These are phyloP conservation scores for Pelobates cultripes DNA, from an alignment of 2,797 vertebrate genomes.

Conservation along the genomic window DNA sequence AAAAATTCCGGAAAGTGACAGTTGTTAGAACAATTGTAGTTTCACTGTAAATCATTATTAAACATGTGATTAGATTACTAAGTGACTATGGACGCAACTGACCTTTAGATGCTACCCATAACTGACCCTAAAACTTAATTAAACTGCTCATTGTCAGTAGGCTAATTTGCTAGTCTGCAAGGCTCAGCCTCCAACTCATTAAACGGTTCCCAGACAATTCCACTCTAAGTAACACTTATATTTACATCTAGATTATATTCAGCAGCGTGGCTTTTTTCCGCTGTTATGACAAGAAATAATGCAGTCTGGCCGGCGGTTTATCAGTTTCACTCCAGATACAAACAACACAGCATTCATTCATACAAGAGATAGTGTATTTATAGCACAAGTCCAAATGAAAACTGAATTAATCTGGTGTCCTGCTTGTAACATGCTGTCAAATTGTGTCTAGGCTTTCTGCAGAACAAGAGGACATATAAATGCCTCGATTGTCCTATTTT, in stretches of 20 bases:
- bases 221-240: background rate
- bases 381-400: slow-evolving; percentile 15
- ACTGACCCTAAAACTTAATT: no score
- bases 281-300: slow-evolving; percentile 25
- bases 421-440: slow-evolving; percentile 25
- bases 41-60: no score
- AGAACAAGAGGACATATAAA: slow-evolving; percentile 12
- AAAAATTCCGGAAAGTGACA: no score
- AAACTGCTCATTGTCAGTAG: background rate
- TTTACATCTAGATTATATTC: background rate
- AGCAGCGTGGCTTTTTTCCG: background rate
- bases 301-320: slow-evolving; percentile 8
- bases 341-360: slow-evolving; percentile 27
- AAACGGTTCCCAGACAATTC: background rate
- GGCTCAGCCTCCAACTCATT: background rate
- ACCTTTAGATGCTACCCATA: no score
- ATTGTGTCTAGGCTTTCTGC: slow-evolving; percentile 35
- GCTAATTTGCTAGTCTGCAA: background rate
- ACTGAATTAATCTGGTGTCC: slow-evolving; percentile 40
- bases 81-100: no score
- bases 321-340: slow-evolving; percentile 5
- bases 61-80: no score
- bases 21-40: no score
- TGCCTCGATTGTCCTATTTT: slow-evolving; percentile 23
- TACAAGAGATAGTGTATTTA: slow-evolving; percentile 28